Evolutionary conservation across 2,888 invertebrate genomes (phyloP), one percentile per base, ranked within the genome.

Genomic region (Cataglyphis cursor): DNA sequence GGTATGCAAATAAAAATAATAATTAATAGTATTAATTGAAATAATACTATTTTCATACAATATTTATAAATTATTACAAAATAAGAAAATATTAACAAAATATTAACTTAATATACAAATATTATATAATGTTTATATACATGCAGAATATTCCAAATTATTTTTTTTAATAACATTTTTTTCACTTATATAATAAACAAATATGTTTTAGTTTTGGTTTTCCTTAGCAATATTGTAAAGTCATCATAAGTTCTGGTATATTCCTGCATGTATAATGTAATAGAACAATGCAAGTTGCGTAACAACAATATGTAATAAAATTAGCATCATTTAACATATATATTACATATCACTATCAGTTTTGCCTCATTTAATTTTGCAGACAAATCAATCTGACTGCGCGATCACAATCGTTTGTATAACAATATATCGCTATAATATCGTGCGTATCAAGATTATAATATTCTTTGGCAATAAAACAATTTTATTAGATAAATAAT

Each of bases 401-500:
- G 62, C n/a, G 68, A 31, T 68, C 68, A 82, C 44, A 51, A 82
- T 48, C 15, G 9, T 59, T 82, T 61, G 6, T 72, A 72, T 59
- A 72, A 59, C 70, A 57, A 41, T n/a, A n/a, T n/a, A 51, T 51
- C 78, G 59, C 18, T 59, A 35, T 24, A 24, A 70, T 44, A 59
- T 59, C 61, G 24, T 61, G 18, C 48, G 12, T 18, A 31, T 59
- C 28, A 81, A 82, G n/a, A 62, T 82, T 18, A 28, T 62, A 62
- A 70, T 65, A 83, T 66, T 84, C 64, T 76, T 73, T 80, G 66
- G 78, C 73, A 74, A 61, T 85, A 68, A 59, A 84, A 83, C 84
- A 80, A 73, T 85, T 83, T 83, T 74, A 85, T 83, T 85, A 73
- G 72, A 85, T 66, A 84, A 85, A 85, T 83, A 85, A 80, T 73